A percentile compares a stretch with the other conserved stretches of the same genome.
phyloP scores from a whole-genome alignment of 2,888 invertebrate genomes.

The Apamea monoglypha region DNA sequence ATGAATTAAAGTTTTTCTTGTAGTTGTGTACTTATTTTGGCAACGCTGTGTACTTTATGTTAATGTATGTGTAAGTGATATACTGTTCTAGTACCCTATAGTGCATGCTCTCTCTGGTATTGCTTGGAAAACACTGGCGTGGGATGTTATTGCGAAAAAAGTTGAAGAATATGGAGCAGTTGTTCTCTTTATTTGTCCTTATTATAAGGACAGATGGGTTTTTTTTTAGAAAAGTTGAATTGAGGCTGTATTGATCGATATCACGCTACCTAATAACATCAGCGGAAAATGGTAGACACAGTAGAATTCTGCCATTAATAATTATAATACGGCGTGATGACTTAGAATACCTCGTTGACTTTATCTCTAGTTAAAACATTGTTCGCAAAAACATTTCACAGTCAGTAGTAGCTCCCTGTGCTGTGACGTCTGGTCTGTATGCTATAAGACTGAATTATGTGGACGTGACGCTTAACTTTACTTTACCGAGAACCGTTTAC shows the following conservation, averaged over 20 bases:
- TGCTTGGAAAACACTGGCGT: slow-evolving; percentile 47
- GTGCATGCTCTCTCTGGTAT: slow-evolving; percentile 60
- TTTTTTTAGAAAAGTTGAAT: background rate
- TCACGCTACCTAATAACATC: background rate
- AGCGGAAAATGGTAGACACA: too few relatives aligned
- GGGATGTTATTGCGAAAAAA: slow-evolving; percentile 56
- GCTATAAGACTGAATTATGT: slow-evolving; percentile 78
- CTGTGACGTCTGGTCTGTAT: slow-evolving; percentile 77
- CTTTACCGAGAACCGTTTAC: slow-evolving; percentile 49
- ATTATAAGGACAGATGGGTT: background rate
- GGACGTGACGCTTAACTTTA: slow-evolving; percentile 74
- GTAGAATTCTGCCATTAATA: background rate
- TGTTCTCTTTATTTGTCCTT: background rate
- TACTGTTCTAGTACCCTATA: slow-evolving; percentile 63
- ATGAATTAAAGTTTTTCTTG: slow-evolving; percentile 49
- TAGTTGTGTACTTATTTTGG: slow-evolving; percentile 65
- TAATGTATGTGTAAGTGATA: slow-evolving; percentile 65
- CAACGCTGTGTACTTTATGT: slow-evolving; percentile 61
- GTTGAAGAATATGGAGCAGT: background rate
- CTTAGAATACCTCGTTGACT: background rate
- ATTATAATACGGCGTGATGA: background rate
- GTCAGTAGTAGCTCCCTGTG: slow-evolving; percentile 61
- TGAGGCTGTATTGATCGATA: too few relatives aligned
- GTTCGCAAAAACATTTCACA: slow-evolving; percentile 51
- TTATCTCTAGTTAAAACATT: background rate